phyloP scores from a whole-genome alignment of 2,888 invertebrate genomes.

The Limnephilus marmoratus region DNA sequence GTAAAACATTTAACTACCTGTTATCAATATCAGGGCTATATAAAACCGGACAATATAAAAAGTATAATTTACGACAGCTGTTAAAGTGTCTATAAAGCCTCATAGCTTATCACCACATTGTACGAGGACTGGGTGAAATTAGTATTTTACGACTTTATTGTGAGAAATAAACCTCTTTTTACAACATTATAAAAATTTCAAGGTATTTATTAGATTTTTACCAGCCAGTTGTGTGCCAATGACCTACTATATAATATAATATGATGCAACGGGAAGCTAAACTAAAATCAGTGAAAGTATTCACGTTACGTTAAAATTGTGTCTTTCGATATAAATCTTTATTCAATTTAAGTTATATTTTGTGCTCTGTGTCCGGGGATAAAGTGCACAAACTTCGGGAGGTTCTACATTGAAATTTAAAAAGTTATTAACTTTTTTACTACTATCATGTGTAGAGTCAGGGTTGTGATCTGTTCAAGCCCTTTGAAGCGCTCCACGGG shows the following conservation, averaged over 20 bases:
- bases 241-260: conserved; percentile 22
- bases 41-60: conserved; percentile 58
- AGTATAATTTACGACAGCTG: conserved; percentile 52
- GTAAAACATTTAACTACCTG: conserved; percentile 62
- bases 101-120: conserved; percentile 63
- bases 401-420: too few species aligned
- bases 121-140: conserved; percentile 63
- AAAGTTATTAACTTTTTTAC: too few species aligned
- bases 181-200: conserved; percentile 61
- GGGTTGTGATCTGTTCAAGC: too few species aligned
- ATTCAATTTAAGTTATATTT: background rate
- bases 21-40: conserved; percentile 61
- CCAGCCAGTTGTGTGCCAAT: conserved; percentile 12
- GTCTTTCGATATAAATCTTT: background rate
- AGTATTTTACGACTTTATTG: conserved; percentile 66
- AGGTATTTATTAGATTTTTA: conserved; percentile 53
- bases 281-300: background rate
- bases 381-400: too few species aligned
- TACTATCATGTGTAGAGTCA: too few species aligned
- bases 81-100: conserved; percentile 50
- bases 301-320: background rate
- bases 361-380: too few species aligned
- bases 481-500: too few species aligned
- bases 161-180: conserved; percentile 64
- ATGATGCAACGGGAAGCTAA: conserved; percentile 16